Evolutionary conservation across 2,113 vertebrate genomes (phyloP).

Genomic region (Miniopterus natalensis): DNA sequence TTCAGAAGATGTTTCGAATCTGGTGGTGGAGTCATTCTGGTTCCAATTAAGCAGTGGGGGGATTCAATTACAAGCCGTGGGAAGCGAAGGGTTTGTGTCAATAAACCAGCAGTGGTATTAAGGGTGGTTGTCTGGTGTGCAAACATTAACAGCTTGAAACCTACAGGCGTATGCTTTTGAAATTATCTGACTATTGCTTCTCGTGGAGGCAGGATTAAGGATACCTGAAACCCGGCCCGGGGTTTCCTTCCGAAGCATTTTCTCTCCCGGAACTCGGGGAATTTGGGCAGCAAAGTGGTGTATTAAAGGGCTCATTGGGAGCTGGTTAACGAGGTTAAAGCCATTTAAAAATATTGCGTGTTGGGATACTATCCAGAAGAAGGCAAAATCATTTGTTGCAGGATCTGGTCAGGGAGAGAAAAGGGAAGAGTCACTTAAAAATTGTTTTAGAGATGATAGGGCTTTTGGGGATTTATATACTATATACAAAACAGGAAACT

Average conservation of each 20-base stretch:
- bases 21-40: constrained; percentile 85
- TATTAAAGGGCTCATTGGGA: constrained; percentile 29
- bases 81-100: constrained; percentile 86
- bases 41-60: constrained; percentile 87
- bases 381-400: not conserved
- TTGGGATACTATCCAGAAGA: constrained; percentile 40
- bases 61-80: constrained; percentile 87
- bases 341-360: not conserved
- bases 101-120: constrained; percentile 86
- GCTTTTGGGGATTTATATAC: not conserved
- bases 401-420: not conserved
- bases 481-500: not conserved
- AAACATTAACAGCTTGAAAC: constrained; percentile 86
- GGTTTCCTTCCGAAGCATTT: constrained; percentile 46
- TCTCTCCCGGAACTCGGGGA: constrained; percentile 45
- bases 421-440: not conserved
- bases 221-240: constrained; percentile 72
- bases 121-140: constrained; percentile 86
- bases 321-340: constrained; percentile 61
- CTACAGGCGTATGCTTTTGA: constrained; percentile 82
- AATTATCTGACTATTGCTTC: constrained; percentile 78
- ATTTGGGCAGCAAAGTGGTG: not conserved
- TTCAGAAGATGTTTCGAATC: constrained; percentile 85
- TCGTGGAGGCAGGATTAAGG: constrained; percentile 69
- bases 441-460: not conserved